phyloP scores from a whole-genome alignment of 2,797 vertebrate genomes.

The Decapterus maruadsi region DNA sequence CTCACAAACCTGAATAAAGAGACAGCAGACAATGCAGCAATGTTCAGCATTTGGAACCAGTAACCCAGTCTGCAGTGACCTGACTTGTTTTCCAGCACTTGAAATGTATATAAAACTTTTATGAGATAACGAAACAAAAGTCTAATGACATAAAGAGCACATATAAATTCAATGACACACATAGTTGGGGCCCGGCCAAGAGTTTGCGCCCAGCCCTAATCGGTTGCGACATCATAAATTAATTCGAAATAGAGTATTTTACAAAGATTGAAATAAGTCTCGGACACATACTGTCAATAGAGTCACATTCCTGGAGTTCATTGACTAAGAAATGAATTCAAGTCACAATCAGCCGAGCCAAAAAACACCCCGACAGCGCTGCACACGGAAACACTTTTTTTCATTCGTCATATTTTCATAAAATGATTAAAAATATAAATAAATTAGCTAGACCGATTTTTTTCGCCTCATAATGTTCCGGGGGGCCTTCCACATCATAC shows the following conservation, averaged over 20 bases:
- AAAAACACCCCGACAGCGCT: conserved; percentile 83
- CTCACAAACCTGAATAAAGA: conserved; percentile 92
- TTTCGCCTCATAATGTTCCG: conserved; percentile 79
- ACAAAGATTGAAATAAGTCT: conserved; percentile 60
- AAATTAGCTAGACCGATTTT: conserved; percentile 76
- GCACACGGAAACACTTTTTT: conserved; percentile 83
- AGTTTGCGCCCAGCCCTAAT: conserved; percentile 77
- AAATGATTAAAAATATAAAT: conserved; percentile 97
- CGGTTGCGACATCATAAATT: conserved; percentile 77
- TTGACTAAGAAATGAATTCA: conserved; percentile 89
- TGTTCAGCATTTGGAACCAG: conserved; percentile 58
- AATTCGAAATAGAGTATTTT: conserved; percentile 71
- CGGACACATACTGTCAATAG: conserved; percentile 78
- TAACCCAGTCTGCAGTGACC: conserved; percentile 31
- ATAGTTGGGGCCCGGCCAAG: conserved; percentile 80
- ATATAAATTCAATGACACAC: conserved; percentile 80
- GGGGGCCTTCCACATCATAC: conserved; percentile 81
- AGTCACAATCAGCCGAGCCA: conserved; percentile 87
- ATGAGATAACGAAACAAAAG: conserved; percentile 63
- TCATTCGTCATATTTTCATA: conserved; percentile 97
- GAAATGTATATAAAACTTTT: conserved; percentile 49
- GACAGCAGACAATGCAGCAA: conserved; percentile 64
- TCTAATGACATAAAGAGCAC: conserved; percentile 65
- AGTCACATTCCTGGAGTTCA: conserved; percentile 86
- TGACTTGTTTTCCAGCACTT: conserved; percentile 33